Evolutionary conservation across 2,888 invertebrate genomes (phyloP).

Genomic region (Lordiphosa andalusiaca): DNA sequence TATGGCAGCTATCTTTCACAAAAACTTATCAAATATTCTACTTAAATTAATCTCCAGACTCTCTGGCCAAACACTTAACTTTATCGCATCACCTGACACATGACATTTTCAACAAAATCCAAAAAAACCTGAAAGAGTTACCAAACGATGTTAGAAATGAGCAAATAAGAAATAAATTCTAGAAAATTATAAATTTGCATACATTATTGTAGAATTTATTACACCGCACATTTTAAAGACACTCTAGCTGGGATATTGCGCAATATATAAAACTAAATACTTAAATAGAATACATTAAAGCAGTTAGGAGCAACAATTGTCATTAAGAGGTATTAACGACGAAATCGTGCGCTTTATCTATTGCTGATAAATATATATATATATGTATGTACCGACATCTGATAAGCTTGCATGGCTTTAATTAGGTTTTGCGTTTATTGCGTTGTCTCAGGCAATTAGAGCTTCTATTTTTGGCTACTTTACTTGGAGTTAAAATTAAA

Average conservation of each 20-base stretch:
- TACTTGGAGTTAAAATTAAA: slow-evolving; percentile 27
- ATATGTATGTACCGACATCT: not conserved
- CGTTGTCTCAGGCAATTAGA: slow-evolving; percentile 40
- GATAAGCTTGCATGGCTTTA: slow-evolving; percentile 21
- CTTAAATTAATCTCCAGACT: too few species aligned
- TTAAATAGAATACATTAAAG: not conserved
- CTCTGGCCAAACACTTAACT: not conserved
- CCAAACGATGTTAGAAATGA: slow-evolving; percentile 33
- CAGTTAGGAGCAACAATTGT: too few species aligned
- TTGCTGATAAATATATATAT: slow-evolving; percentile 1
- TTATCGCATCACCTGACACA: slow-evolving; percentile 5
- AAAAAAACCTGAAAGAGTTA: slow-evolving; percentile 12
- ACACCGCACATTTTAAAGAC: slow-evolving; percentile 25
- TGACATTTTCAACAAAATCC: slow-evolving; percentile 11
- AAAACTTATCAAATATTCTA: too few species aligned
- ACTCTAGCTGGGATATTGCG: slow-evolving; percentile 35
- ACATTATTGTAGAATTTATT: slow-evolving; percentile 45
- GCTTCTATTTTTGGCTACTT: slow-evolving; percentile 45
- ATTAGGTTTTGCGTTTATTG: slow-evolving; percentile 26
- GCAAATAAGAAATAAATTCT: slow-evolving; percentile 16
- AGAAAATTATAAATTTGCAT: slow-evolving; percentile 10
- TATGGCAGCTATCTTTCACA: too few species aligned
- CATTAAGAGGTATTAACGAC: not conserved
- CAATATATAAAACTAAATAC: slow-evolving; percentile 32
- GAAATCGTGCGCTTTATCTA: slow-evolving; percentile 2